Base-by-base conservation (phyloP, 2,797 vertebrate genomes). In the Pygocentrus nattereri region DNA sequence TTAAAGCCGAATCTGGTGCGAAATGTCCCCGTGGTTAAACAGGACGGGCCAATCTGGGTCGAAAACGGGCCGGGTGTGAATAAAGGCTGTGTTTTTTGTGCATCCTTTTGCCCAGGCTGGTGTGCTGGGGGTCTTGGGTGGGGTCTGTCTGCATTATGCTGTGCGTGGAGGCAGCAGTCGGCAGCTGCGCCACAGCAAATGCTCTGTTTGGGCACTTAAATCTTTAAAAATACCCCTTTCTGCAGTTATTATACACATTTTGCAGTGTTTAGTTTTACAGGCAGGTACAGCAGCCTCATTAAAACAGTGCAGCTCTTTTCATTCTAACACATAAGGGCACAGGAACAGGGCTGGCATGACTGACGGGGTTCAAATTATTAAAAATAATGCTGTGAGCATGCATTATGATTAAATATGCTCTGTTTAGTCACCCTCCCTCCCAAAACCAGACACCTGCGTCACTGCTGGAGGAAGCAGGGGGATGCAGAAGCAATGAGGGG, bases 121-220 rank as follows among this genome's bases (percentile, higher is more conserved):
- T 76, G 76, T 85, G 76, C 80, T 76, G 75, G 79, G 68, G 81
- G 88, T 93, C 93, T 95, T 93, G 95, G 95, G 94, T 94, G 95
- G 93, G 94, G 94, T 95, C 94, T 92, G 91, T 94, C 95, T 95
- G 94, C 95, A 95, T 94, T 95, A 94, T 95, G 93, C 93, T 94
- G 91, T 88, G 82, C 94, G 91, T 88, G 82, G 84, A 88, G 89
- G 87, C 90, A 88, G 89, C 73, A 74, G 74, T 10, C 41, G 44
- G 90, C 88, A 92, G 90, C 91, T 92, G 91, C 91, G 87, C 89
- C 88, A 84, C 88, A 88, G 84, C 84, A 85, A 90, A 90, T 87
- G 38, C 69, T 34, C 25, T 50, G 64, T 3, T 5, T 19, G 16
- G n/a, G n/a, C n/a, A n/a, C n/a, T n/a, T n/a, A n/a, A n/a, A 6